Base-by-base conservation (phyloP, 2,888 invertebrate genomes). In the Cerastis leucographa region DNA sequence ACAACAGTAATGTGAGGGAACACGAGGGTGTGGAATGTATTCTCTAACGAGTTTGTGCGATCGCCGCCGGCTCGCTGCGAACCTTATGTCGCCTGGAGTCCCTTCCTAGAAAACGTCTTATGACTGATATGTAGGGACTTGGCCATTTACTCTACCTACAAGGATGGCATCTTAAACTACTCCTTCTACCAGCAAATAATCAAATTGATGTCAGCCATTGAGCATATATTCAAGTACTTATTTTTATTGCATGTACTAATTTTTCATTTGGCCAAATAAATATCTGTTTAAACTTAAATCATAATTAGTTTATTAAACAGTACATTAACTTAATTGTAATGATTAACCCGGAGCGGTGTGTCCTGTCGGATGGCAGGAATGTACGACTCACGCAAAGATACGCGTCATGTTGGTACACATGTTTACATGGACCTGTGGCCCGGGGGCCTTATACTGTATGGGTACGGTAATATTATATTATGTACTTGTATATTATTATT, bases 401-500 rank as follows among this genome's bases (percentile, higher is more conserved):
- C 56, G 76, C 68, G 69, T 78, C 69, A 69, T 70, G 79, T 49
- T 71, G 56, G 35, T 51, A 71, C 62, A 61, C 61, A n/a, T 46
- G 71, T 40, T n/a, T 29, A 66, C 74, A 66, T n/a, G 66, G 40
- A 22, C 46, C 40, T 44, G 51, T 2, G 14, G 46, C 54, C 29
- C 67, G 40, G 1, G 7, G 11, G 12, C 1, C 17, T 29, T n/a
- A 9, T 22, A 35, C 66, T 59, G 40, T n/a, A 29, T n/a, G 14
- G n/a, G 19, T 29, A 56, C 29, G n/a, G 46, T 42, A 25, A 11
- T 25, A 7, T 1, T 25, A 7, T 1, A 25, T 25, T 14, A 19
- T 56, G 5, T 40, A 46, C 56, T 67, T n/a, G 29, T 56, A 40
- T 29, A 19, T 17, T 56, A 56, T 56, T 25, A 25, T 14, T 14